Evolutionary conservation across 2,888 invertebrate genomes (phyloP).

Genomic region (Volucella inflata): DNA sequence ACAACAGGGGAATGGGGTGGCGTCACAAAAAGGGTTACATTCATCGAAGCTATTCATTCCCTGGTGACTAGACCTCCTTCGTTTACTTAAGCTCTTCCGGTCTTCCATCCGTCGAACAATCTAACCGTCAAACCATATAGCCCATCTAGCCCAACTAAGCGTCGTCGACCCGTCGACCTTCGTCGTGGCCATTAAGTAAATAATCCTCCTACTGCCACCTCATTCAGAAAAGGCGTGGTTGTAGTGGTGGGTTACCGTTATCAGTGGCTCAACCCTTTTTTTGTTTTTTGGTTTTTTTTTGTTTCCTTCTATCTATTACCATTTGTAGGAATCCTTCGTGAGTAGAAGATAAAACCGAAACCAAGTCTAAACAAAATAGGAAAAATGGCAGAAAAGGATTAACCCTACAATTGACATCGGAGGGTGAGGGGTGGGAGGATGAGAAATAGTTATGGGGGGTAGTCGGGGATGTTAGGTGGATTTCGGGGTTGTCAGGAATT

Average conservation of each 20-base stretch:
- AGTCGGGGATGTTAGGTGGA: not conserved
- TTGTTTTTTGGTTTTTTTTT: too few relatives aligned
- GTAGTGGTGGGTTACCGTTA: constrained; percentile 36
- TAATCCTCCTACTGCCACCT: not conserved
- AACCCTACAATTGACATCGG: constrained; percentile 48
- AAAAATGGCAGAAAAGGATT: constrained; percentile 68
- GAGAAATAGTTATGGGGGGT: not conserved
- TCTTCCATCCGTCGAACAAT: not conserved
- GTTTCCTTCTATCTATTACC: constrained; percentile 30
- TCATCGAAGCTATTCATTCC: constrained; percentile 47
- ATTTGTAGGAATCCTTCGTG: constrained; percentile 61
- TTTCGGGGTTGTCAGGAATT: constrained; percentile 47
- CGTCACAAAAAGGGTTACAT: constrained; percentile 36
- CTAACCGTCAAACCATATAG: too few relatives aligned
- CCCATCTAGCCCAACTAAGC: too few relatives aligned
- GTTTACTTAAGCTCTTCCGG: constrained; percentile 59
- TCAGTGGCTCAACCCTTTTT: constrained; percentile 60
- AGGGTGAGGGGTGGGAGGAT: not conserved
- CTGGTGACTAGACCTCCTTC: constrained; percentile 25
- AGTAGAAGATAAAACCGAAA: constrained; percentile 55
- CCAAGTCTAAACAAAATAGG: constrained; percentile 20
- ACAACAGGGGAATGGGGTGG: not conserved
- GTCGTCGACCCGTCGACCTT: not conserved
- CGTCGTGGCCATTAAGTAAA: constrained; percentile 66
- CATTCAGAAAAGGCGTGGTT: constrained; percentile 18